These are phyloP conservation scores for Thalassoma bifasciatum DNA, from an alignment of 2,113 vertebrate genomes.

Conservation along the genomic window DNA sequence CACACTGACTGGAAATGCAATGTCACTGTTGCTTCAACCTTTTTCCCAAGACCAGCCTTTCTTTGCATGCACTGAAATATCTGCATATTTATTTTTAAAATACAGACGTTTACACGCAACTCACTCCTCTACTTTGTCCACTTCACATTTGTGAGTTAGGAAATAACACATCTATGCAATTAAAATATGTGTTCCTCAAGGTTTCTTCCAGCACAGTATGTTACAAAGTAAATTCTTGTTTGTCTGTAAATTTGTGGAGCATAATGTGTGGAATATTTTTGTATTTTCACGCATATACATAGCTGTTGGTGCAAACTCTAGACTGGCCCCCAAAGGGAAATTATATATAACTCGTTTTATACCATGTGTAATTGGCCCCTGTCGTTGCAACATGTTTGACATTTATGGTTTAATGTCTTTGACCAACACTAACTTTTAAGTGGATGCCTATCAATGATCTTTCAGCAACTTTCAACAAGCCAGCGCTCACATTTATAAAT, in stretches of 20 bases:
- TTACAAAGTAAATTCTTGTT: not conserved
- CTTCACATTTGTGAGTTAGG: not conserved
- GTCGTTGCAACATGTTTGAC: too few relatives aligned
- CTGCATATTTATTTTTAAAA: conserved; percentile 47
- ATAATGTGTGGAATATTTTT: too few relatives aligned
- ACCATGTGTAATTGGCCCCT: too few relatives aligned
- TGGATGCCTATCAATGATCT: not conserved
- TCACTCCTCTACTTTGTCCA: conserved; percentile 5
- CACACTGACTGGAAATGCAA: conserved; percentile 25
- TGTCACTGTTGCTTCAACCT: conserved; percentile 37
- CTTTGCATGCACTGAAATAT: conserved; percentile 5
- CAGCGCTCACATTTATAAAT: not conserved
- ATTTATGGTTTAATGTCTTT: too few relatives aligned
- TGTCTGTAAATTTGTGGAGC: not conserved
- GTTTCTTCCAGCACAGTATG: not conserved
- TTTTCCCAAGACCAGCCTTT: conserved; percentile 2
- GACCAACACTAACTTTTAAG: not conserved
- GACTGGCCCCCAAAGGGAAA: too few relatives aligned
- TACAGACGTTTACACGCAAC: conserved; percentile 10
- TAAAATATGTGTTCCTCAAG: not conserved
- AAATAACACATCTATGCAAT: conserved; percentile 11
- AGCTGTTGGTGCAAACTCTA: too few relatives aligned
- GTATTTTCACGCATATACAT: too few relatives aligned
- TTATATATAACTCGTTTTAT: too few relatives aligned
- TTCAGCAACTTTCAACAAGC: not conserved